phyloP scores from a whole-genome alignment of 2,888 invertebrate species.

The Aproaerema taeniolella region DNA sequence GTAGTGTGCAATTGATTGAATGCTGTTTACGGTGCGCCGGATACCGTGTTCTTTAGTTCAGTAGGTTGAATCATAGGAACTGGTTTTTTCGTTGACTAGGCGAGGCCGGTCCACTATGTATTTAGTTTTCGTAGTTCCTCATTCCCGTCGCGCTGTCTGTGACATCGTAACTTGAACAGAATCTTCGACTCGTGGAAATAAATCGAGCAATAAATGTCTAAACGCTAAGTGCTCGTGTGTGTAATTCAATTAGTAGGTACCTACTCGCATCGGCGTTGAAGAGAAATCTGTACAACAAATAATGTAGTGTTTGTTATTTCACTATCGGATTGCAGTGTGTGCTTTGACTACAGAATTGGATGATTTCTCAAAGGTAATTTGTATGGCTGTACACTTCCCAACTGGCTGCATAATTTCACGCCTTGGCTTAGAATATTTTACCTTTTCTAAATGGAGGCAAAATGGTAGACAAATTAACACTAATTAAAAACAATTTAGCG shows the following conservation, averaged over 20 bases:
- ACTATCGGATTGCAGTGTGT: conserved; percentile 46
- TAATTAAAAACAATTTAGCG: conserved; percentile 21
- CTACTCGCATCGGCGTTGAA: conserved; percentile 21
- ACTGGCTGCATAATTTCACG: conserved; percentile 1
- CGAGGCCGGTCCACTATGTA: conserved; percentile 37
- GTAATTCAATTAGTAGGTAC: conserved; percentile 53
- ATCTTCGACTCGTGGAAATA: no score
- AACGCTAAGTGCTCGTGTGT: conserved; percentile 15
- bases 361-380: conserved; percentile 18
- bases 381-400: conserved; percentile 9
- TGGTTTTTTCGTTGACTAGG: conserved; percentile 46
- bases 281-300: conserved; percentile 11
- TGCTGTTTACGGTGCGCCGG: conserved; percentile 37
- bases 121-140: conserved; percentile 48
- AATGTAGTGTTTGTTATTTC: conserved; percentile 35
- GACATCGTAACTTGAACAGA: no score
- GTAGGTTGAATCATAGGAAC: conserved; percentile 59
- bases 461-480: conserved; percentile 7
- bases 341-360: conserved; percentile 24
- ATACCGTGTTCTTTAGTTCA: conserved; percentile 53
- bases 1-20: no score
- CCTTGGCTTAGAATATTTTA: neutral
- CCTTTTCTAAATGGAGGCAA: neutral
- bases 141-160: conserved; percentile 27
- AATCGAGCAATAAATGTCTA: conserved; percentile 27